These are phyloP conservation scores for Molothrus ater DNA, from an alignment of 2,797 vertebrate species.

Conservation along the genomic window DNA sequence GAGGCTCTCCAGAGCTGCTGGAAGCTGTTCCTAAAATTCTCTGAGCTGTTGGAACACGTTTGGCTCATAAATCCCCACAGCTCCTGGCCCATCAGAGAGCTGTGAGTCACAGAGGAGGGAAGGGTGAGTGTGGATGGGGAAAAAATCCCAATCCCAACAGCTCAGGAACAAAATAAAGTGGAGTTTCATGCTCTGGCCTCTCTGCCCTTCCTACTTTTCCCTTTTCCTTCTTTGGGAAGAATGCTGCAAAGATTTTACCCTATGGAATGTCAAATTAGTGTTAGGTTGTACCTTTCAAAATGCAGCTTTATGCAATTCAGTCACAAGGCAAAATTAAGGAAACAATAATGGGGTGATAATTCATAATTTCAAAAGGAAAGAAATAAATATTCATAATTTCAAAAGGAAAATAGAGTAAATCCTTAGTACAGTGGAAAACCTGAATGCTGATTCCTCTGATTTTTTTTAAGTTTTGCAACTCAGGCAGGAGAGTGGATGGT, in stretches of 20 bases:
- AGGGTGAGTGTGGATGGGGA: background rate
- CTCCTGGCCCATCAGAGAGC: background rate
- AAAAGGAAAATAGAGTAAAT: no score
- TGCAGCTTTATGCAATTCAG: background rate
- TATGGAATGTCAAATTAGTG: background rate
- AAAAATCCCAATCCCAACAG: background rate
- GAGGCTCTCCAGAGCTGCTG: background rate
- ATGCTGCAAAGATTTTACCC: background rate
- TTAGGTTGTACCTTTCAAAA: background rate
- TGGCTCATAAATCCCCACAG: background rate
- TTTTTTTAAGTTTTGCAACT: no score
- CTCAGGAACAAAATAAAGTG: background rate
- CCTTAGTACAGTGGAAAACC: no score
- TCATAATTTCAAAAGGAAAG: no score
- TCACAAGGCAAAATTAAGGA: no score
- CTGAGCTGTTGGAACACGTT: background rate
- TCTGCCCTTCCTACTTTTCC: background rate
- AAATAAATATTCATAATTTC: no score
- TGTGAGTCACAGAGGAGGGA: background rate
- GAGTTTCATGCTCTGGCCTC: background rate
- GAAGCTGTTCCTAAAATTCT: background rate
- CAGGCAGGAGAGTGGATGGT: background rate
- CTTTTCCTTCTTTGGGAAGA: background rate
- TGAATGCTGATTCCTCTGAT: no score
- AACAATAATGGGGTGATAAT: no score